Conservation (phyloP, 1,140 invertebrate genomes). For the Ips typographus region DNA sequence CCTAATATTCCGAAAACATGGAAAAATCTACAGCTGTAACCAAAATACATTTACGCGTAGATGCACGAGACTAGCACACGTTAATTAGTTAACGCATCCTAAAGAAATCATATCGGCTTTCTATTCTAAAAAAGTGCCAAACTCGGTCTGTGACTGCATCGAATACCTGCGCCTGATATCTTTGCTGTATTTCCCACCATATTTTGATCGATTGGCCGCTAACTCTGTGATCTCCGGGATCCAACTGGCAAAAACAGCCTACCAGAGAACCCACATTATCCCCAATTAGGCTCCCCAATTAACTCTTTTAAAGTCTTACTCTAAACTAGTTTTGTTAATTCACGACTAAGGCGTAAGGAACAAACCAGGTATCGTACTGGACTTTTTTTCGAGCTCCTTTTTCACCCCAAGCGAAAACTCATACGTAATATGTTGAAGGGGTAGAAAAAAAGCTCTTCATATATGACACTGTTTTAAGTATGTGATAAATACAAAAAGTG, state of each 20-base stretch:
- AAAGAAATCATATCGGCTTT: constrained; percentile 11
- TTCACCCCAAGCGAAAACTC: too few species aligned
- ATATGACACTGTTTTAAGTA: too few species aligned
- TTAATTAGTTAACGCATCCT: background rate
- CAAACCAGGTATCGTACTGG: background rate
- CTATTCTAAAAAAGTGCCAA: constrained; percentile 21
- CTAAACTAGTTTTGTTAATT: constrained; percentile 10
- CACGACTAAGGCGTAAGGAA: background rate
- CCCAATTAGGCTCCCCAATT: constrained; percentile 51
- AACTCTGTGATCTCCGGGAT: constrained; percentile 99
- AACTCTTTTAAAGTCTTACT: constrained; percentile 24
- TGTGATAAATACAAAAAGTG: too few species aligned
- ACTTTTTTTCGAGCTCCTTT: background rate
- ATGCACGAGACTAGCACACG: background rate
- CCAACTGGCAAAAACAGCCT: constrained; percentile 99
- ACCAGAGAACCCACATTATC: constrained; percentile 61
- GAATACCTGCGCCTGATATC: constrained; percentile 96
- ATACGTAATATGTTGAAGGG: too few species aligned
- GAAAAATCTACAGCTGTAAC: too few species aligned
- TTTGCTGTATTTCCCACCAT: constrained; percentile 96
- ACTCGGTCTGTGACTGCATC: constrained; percentile 33
- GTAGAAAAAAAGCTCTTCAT: too few species aligned
- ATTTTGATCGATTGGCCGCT: constrained; percentile 95
- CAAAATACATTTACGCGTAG: background rate
- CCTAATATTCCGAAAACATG: too few species aligned